phyloP scores from a whole-genome alignment of 2,888 invertebrate genomes.

The Orthonychiurus folsomi region DNA sequence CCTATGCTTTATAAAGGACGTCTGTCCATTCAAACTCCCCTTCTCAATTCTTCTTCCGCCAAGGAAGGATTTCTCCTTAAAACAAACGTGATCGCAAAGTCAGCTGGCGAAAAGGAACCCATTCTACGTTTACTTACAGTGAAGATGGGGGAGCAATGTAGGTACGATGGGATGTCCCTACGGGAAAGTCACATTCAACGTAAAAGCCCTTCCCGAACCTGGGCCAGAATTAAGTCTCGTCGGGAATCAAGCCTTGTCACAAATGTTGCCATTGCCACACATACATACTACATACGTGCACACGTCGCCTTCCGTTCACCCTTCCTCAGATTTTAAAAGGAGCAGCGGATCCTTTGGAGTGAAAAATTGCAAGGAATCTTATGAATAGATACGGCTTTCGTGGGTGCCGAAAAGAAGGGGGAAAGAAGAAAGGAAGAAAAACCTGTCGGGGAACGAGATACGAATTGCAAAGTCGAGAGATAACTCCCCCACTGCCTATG shows the following conservation, averaged over 20 bases:
- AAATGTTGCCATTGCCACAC: background rate
- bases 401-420: background rate
- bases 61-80: too few relatives aligned
- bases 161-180: background rate
- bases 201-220: background rate
- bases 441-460: slow-evolving; percentile 13
- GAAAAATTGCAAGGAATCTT: slow-evolving; percentile 17
- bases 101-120: too few relatives aligned
- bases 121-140: too few relatives aligned
- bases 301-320: too few relatives aligned
- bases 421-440: slow-evolving; percentile 10
- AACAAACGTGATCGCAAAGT: too few relatives aligned
- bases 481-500: too few relatives aligned
- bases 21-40: too few relatives aligned
- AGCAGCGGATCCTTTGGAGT: slow-evolving; percentile 9
- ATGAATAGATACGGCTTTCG: slow-evolving; percentile 10
- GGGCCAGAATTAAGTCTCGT: background rate
- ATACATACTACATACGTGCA: too few relatives aligned
- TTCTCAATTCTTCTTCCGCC: too few relatives aligned
- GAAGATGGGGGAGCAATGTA: too few relatives aligned
- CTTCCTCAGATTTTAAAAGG: background rate
- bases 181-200: background rate
- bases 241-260: background rate
- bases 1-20: too few relatives aligned
- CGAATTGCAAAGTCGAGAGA: slow-evolving; percentile 14